phyloP scores from a whole-genome alignment of 2,888 invertebrate genomes.

The Gryllus longicercus region DNA sequence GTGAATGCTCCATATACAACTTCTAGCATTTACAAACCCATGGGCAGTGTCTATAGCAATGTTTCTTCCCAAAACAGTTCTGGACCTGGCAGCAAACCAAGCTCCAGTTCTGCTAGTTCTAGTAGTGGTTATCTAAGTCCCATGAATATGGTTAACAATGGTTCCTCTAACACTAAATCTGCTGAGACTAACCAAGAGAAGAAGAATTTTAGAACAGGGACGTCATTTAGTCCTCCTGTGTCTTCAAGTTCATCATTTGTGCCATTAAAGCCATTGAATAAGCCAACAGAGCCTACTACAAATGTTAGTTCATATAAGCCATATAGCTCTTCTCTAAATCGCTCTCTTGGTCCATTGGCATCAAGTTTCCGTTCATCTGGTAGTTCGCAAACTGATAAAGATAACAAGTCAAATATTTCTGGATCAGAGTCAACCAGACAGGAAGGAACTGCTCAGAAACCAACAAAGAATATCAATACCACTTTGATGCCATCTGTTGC shows the following conservation, averaged over 20 bases:
- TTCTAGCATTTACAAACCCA: slow-evolving; percentile 40
- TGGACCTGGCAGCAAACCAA: slow-evolving; percentile 52
- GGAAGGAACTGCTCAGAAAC: not conserved
- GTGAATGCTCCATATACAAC: slow-evolving; percentile 40
- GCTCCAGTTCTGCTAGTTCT: slow-evolving; percentile 57
- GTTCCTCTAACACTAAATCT: not conserved
- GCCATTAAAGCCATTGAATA: not conserved
- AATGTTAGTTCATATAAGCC: slow-evolving; percentile 41
- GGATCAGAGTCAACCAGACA: not conserved
- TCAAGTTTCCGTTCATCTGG: slow-evolving; percentile 35
- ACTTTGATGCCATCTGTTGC: slow-evolving; percentile 31
- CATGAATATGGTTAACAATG: slow-evolving; percentile 45
- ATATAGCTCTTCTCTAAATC: slow-evolving; percentile 43
- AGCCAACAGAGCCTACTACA: slow-evolving; percentile 30
- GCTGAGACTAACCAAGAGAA: not conserved
- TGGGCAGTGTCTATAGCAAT: slow-evolving; percentile 39
- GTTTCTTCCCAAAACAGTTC: slow-evolving; percentile 34
- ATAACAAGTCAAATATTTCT: not conserved
- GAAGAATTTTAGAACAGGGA: not conserved
- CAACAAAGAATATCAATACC: slow-evolving; percentile 12
- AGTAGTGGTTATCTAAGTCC: slow-evolving; percentile 72
- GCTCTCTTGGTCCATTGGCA: slow-evolving; percentile 39
- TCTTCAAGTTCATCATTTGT: slow-evolving; percentile 42
- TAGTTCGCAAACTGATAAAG: not conserved
- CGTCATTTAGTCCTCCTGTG: slow-evolving; percentile 31